A percentile compares a stretch with the other conserved stretches of the same genome.
Evolutionary conservation across 2,113 vertebrate species (phyloP).

Genomic region (Corvus cornix): DNA sequence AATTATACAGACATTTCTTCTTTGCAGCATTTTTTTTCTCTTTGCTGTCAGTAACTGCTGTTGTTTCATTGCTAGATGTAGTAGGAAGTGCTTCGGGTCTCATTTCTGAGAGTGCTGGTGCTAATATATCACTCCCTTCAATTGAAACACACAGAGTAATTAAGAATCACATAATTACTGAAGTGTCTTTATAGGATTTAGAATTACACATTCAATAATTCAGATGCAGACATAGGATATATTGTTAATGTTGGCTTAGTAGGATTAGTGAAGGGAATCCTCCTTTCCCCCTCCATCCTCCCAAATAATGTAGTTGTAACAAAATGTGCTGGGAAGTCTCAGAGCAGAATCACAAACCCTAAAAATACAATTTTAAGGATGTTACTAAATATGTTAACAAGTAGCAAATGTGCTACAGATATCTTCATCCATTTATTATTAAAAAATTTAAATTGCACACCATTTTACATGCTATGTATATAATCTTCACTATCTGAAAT

Average conservation of each 20-base stretch:
- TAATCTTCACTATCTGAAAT: not conserved
- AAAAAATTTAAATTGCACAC: not conserved
- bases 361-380: not conserved
- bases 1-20: conserved; percentile 98
- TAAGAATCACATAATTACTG: not conserved
- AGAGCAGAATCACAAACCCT: not conserved
- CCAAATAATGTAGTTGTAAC: not conserved
- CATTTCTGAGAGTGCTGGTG: conserved; percentile 81
- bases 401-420: not conserved
- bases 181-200: not conserved
- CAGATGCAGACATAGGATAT: not conserved
- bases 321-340: not conserved
- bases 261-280: not conserved
- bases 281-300: too few relatives aligned
- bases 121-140: conserved; percentile 83
- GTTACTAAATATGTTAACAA: not conserved
- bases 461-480: not conserved
- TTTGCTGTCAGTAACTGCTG: conserved; percentile 79
- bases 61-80: conserved; percentile 75
- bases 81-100: conserved; percentile 83
- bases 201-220: not conserved
- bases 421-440: not conserved
- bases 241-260: not conserved
- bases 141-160: not conserved
- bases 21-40: conserved; percentile 89